A percentile compares a stretch with the other conserved stretches of the same genome.
Conservation (phyloP, 1,140 invertebrate species). For the Magallana ariakensis region DNA sequence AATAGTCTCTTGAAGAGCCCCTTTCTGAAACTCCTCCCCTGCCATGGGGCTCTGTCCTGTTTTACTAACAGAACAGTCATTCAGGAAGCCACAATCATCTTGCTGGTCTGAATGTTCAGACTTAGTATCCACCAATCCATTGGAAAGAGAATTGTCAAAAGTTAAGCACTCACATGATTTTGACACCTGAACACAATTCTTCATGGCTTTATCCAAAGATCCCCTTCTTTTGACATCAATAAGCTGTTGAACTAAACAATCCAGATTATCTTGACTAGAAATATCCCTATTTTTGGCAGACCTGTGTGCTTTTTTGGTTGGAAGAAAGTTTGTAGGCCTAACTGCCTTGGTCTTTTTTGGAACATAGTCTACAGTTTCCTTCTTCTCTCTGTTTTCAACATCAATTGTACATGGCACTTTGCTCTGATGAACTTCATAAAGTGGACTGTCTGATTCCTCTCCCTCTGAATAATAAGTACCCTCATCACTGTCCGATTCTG, state of each 20-base stretch:
- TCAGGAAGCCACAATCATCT: constrained; percentile 13
- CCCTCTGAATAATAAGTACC: neutral
- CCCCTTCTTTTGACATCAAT: constrained; percentile 24
- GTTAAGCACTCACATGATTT: constrained; percentile 40
- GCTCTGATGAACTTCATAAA: neutral
- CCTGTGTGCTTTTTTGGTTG: neutral
- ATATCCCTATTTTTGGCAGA: constrained; percentile 13
- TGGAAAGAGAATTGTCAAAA: constrained; percentile 10
- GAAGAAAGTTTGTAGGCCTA: constrained; percentile 23
- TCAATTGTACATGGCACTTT: constrained; percentile 7
- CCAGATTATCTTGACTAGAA: constrained; percentile 31
- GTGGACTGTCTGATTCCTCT: neutral
- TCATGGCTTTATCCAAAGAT: constrained; percentile 2
- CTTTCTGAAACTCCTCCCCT: constrained; percentile 6
- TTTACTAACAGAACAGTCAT: constrained; percentile 19
- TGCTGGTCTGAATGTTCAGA: constrained; percentile 2
- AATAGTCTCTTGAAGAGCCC: neutral
- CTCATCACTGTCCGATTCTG: constrained; percentile 18
- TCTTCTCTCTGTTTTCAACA: neutral
- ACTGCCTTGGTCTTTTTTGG: constrained; percentile 15
- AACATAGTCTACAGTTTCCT: neutral
- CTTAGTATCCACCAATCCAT: constrained; percentile 11
- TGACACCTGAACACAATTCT: constrained; percentile 4
- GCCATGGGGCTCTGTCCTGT: constrained; percentile 6
- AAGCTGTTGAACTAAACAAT: constrained; percentile 21